These are phyloP conservation scores for Gerris lacustris DNA, from an alignment of 2,888 invertebrate species.

Conservation along the genomic window DNA sequence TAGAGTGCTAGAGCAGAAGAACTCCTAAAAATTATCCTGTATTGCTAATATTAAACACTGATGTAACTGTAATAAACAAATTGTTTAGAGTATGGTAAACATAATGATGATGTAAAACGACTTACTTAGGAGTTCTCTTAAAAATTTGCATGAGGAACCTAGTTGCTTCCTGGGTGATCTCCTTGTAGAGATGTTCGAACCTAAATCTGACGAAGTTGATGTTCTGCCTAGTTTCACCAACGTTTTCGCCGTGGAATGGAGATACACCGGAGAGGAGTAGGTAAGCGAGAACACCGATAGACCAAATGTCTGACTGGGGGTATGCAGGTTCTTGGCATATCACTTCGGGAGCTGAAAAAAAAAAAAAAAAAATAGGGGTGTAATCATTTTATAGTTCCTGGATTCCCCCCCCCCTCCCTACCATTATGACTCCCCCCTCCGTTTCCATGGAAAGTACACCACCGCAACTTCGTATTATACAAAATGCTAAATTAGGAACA, in stretches of 20 bases:
- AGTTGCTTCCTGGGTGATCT: slow-evolving; percentile 83
- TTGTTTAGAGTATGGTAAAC: no score
- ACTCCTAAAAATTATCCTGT: no score
- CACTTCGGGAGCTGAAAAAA: slow-evolving; percentile 67
- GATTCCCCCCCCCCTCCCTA: no score
- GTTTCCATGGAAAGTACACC: no score
- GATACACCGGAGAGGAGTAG: slow-evolving; percentile 83
- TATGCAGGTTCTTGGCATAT: slow-evolving; percentile 74
- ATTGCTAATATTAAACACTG: no score
- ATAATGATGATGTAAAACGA: not conserved
- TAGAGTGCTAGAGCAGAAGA: no score
- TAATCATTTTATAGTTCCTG: no score
- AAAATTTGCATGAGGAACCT: slow-evolving; percentile 91
- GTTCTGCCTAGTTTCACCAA: slow-evolving; percentile 78
- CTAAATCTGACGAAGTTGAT: slow-evolving; percentile 83
- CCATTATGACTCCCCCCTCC: no score
- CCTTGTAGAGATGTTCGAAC: slow-evolving; percentile 87
- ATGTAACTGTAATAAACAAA: no score
- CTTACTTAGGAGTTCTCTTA: slow-evolving; percentile 81
- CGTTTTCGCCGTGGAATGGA: slow-evolving; percentile 74
- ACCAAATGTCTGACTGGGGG: slow-evolving; percentile 91
- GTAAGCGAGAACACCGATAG: slow-evolving; percentile 82
- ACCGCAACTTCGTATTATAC: no score
- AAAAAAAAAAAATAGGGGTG: not conserved
- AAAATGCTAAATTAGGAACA: no score